Evolutionary conservation across 2,113 vertebrate species (phyloP).

Genomic region (Pantherophis guttatus): DNA sequence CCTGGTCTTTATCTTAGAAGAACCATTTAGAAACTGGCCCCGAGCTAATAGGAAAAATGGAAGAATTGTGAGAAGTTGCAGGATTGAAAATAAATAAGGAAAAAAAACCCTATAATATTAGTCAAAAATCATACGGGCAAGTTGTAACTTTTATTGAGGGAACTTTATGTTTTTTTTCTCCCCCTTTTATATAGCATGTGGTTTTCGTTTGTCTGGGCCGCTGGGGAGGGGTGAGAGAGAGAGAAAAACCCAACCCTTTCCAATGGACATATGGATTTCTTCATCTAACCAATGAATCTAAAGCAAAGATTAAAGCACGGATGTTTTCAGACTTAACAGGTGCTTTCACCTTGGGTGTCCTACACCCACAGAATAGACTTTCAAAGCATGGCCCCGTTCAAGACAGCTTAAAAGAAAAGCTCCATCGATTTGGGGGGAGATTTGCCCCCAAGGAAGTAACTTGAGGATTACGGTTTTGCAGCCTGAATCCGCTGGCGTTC

Average conservation of each 20-base stretch:
- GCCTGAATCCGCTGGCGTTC: neutral
- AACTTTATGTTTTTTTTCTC: neutral
- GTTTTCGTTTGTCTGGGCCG: neutral
- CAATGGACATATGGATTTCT: neutral
- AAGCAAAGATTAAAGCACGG: conserved; percentile 6
- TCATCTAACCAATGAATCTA: neutral
- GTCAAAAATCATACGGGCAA: neutral
- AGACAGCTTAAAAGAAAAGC: neutral
- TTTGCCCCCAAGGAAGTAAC: neutral
- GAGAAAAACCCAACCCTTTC: neutral
- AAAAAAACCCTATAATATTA: too few relatives aligned
- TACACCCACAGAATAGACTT: neutral
- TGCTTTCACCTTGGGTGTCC: neutral
- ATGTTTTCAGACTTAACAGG: neutral
- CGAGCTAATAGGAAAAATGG: too few relatives aligned
- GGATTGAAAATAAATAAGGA: too few relatives aligned
- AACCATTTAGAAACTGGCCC: too few relatives aligned
- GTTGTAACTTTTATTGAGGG: neutral
- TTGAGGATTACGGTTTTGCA: neutral
- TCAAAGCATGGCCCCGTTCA: neutral
- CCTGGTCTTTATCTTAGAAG: too few relatives aligned
- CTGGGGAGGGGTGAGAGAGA: neutral
- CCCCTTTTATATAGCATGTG: neutral
- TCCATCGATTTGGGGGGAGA: neutral
- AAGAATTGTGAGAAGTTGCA: too few relatives aligned